Conservation (phyloP, 2,888 invertebrate genomes). For the Ferrisia virgata region DNA sequence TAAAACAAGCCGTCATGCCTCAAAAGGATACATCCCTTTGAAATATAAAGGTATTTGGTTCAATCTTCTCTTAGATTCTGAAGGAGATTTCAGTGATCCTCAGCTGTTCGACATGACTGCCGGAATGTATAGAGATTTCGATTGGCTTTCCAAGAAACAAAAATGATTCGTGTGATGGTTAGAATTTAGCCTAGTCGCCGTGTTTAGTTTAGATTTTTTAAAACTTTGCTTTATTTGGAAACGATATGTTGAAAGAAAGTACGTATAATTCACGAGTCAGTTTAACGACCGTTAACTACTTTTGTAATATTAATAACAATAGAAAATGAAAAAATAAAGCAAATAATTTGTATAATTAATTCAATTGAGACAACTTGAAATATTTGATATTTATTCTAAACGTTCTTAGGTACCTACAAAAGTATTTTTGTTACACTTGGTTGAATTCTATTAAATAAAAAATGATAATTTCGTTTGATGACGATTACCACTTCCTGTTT, state of each 20-base stretch:
- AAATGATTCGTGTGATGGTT: not conserved
- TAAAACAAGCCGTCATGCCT: not conserved
- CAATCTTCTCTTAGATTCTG: conserved; percentile 19
- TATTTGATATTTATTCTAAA: no score
- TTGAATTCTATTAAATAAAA: no score
- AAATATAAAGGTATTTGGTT: conserved; percentile 17
- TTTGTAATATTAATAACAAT: no score
- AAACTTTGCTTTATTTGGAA: not conserved
- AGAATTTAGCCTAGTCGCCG: not conserved
- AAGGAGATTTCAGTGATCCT: conserved; percentile 29
- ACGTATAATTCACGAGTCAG: no score
- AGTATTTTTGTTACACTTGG: no score
- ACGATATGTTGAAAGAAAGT: not conserved
- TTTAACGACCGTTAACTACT: no score
- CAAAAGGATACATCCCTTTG: conserved; percentile 34
- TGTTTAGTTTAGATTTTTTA: not conserved
- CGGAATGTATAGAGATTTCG: conserved; percentile 24
- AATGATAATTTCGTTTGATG: no score
- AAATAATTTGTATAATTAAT: no score
- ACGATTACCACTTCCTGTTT: no score
- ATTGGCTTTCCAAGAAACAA: not conserved
- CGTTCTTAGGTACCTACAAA: no score
- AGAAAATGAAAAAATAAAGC: no score
- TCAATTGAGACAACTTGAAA: no score
- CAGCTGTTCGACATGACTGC: conserved; percentile 36